Evolutionary conservation across 2,113 vertebrate species (phyloP).

Genomic region (Sorex fumeus): DNA sequence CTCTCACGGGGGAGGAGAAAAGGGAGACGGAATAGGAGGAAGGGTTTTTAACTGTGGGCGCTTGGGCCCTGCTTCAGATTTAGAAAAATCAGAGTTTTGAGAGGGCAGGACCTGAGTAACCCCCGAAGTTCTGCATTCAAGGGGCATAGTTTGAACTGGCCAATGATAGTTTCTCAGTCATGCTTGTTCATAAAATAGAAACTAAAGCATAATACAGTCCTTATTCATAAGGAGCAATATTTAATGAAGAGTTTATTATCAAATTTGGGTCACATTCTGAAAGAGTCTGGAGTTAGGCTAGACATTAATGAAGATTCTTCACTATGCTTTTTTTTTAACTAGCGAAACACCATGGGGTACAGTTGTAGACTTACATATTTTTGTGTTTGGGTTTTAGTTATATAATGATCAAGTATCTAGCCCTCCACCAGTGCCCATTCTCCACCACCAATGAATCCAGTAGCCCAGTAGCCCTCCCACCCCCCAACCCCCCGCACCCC

Average conservation of each 20-base stretch:
- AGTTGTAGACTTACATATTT: too few relatives aligned
- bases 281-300: background rate
- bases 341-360: too few relatives aligned
- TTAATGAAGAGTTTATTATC: background rate
- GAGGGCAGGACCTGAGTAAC: background rate
- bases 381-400: too few relatives aligned
- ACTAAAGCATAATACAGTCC: background rate
- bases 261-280: background rate
- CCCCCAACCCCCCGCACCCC: too few relatives aligned
- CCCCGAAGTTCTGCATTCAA: background rate
- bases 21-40: fast-evolving
- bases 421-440: too few relatives aligned
- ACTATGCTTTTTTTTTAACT: constrained; percentile 7
- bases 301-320: background rate
- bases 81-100: background rate
- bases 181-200: background rate
- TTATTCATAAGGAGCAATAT: background rate
- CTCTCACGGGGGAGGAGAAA: background rate
- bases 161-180: background rate
- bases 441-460: too few relatives aligned
- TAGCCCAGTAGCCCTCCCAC: too few relatives aligned
- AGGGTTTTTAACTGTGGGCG: background rate
- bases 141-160: background rate
- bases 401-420: too few relatives aligned
- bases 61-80: background rate